Percentiles rank a stretch among this genome's conserved stretches.
These are phyloP conservation scores for Chrysolina haemoptera DNA, from an alignment of 2,888 invertebrate genomes.

Conservation along the genomic window DNA sequence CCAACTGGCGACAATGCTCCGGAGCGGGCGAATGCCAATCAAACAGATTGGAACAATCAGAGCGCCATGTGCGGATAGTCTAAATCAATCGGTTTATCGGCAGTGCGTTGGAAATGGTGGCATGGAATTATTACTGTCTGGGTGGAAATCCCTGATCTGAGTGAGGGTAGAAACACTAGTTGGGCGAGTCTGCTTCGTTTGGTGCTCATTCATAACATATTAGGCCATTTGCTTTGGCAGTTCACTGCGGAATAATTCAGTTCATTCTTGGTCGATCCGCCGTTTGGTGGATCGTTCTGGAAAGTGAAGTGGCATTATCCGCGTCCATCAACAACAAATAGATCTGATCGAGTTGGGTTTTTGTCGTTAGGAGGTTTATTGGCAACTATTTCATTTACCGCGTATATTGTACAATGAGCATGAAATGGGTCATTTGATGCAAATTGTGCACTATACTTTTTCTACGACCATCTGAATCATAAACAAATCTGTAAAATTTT, in stretches of 20 bases:
- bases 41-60: slow-evolving; percentile 31
- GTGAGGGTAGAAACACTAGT: slow-evolving; percentile 6
- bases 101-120: slow-evolving; percentile 29
- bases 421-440: no score
- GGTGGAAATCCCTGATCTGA: slow-evolving; percentile 7
- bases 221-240: slow-evolving; percentile 15
- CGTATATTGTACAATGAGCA: no score
- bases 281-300: background rate
- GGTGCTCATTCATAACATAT: slow-evolving; percentile 13
- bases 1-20: slow-evolving; percentile 7
- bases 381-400: no score
- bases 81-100: slow-evolving; percentile 43
- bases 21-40: slow-evolving; percentile 19
- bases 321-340: background rate
- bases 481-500: no score
- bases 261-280: slow-evolving; percentile 2
- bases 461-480: no score
- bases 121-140: slow-evolving; percentile 19
- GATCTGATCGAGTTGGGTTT: background rate
- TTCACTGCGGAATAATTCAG: slow-evolving; percentile 13
- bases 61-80: slow-evolving; percentile 36
- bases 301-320: background rate
- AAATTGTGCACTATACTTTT: no score
- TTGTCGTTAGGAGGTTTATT: no score
- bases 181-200: slow-evolving; percentile 12